phyloP scores from a whole-genome alignment of 2,888 invertebrate species.

The Hecatera dysodea region DNA sequence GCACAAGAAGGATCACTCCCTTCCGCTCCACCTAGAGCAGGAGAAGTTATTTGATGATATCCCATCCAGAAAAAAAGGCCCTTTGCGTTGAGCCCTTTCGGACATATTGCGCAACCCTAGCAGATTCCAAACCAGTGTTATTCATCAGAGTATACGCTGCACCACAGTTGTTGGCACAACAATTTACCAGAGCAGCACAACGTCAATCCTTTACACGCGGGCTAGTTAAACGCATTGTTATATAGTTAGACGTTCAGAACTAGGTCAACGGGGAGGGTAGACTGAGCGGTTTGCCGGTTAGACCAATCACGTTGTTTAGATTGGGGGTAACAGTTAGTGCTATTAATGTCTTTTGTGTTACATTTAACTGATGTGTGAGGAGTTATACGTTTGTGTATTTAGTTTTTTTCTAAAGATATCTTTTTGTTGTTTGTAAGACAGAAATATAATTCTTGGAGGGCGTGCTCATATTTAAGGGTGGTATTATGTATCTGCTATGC shows the following conservation, averaged over 20 bases:
- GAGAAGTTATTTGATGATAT: too few relatives aligned
- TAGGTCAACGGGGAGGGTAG: constrained; percentile 53
- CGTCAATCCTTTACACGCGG: neutral
- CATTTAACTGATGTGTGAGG: neutral
- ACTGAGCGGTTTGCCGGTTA: constrained; percentile 20
- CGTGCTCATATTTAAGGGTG: too few relatives aligned
- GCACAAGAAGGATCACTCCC: too few relatives aligned
- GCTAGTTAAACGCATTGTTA: constrained; percentile 38
- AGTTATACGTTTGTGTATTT: neutral
- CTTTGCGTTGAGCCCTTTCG: too few relatives aligned
- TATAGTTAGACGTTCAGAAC: constrained; percentile 38
- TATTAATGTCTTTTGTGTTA: neutral
- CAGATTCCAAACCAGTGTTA: too few relatives aligned
- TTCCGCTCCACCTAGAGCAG: too few relatives aligned
- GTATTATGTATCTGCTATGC: too few relatives aligned
- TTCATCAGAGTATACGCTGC: constrained; percentile 11
- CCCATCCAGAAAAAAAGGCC: too few relatives aligned
- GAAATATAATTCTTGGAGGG: too few relatives aligned
- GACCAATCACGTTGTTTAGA: constrained; percentile 51
- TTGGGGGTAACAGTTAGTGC: neutral
- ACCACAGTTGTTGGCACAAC: constrained; percentile 2
- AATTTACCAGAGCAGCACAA: constrained; percentile 19
- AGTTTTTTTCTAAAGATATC: too few relatives aligned
- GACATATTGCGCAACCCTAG: too few relatives aligned
- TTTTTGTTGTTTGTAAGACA: too few relatives aligned